Base-by-base conservation (phyloP, 2,113 vertebrate genomes). In the Lagopus leucura region DNA sequence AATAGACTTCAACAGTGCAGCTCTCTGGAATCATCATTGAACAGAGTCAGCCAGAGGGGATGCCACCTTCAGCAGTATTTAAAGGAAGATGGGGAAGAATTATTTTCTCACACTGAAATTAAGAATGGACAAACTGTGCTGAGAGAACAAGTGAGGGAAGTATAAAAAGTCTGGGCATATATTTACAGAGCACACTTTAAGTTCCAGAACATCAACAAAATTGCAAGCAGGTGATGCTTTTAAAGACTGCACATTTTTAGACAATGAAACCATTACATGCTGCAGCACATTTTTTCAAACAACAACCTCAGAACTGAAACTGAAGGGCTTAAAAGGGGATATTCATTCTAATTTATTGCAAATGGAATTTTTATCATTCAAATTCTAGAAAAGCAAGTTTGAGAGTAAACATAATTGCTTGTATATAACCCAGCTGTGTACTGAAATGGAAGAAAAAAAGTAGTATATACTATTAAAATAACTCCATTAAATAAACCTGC, bases 141-240 rank as follows among this genome's bases (percentile, higher is more conserved):
- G 75, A 91, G 91, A 69, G 92, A 94, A 84, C 52, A 66, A 97
- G 94, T 84, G 94, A 96, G 89, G 65, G 83, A 92, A 93, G 54
- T 55, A 78, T 93, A 75, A 90, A 78, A 74, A 82, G 78, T 94
- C 70, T 88, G 92, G 96, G 92, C 70, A 58, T 76, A 90, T 8
- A 77, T 78, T 94, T 94, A 94, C 75, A 91, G 89, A 95, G 92
- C 95, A 96, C 96, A 95, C 91, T 89, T 95, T n/a, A 92, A 90
- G 61, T 80, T 94, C 45, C 45, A 86, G 85, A 69, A 90, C 95
- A 75, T 32, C 89, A 92, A 76, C 67, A 69, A 57, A 94, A 84
- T 81, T 89, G 54, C 27, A 67, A 70, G 66, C 52, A 84, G 73
- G 79, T 92, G 61, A 83, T 81, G 50, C 7, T 74, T 92, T 50